phyloP scores from a whole-genome alignment of 2,797 vertebrate genomes.

The Kryptolebias ocellatus region DNA sequence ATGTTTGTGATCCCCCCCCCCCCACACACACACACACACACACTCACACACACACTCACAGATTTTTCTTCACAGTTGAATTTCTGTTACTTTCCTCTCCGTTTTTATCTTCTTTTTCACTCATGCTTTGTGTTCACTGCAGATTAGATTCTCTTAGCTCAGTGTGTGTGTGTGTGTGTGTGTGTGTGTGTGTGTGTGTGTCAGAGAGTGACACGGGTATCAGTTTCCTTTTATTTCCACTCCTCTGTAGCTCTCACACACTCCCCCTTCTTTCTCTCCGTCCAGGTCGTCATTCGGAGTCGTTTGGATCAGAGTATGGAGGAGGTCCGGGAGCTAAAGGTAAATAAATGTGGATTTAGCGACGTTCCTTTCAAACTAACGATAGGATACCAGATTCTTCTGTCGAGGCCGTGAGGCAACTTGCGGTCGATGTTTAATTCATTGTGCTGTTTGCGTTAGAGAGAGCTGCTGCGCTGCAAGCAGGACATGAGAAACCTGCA shows the following conservation, averaged over 20 bases:
- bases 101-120: neutral
- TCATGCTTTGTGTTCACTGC: conserved; percentile 47
- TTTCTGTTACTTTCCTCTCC: neutral
- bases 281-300: conserved; percentile 90
- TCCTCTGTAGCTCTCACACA: conserved; percentile 51
- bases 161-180: conserved; percentile 31
- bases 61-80: too few relatives aligned
- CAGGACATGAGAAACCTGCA: conserved; percentile 94
- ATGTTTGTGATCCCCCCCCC: neutral
- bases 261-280: conserved; percentile 28
- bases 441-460: conserved; percentile 76
- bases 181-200: neutral
- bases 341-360: conserved; percentile 44
- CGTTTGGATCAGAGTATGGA: conserved; percentile 96
- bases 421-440: conserved; percentile 44
- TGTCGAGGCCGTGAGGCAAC: neutral
- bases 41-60: too few relatives aligned
- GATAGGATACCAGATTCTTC: too few relatives aligned
- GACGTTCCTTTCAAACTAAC: too few relatives aligned
- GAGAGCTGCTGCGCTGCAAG: conserved; percentile 91
- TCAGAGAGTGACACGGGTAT: conserved; percentile 65
- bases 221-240: conserved; percentile 54
- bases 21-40: too few relatives aligned
- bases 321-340: conserved; percentile 93
- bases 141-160: conserved; percentile 63